Evolutionary conservation across 2,797 vertebrate genomes (phyloP).

Genomic region (Heliangelus exortis): DNA sequence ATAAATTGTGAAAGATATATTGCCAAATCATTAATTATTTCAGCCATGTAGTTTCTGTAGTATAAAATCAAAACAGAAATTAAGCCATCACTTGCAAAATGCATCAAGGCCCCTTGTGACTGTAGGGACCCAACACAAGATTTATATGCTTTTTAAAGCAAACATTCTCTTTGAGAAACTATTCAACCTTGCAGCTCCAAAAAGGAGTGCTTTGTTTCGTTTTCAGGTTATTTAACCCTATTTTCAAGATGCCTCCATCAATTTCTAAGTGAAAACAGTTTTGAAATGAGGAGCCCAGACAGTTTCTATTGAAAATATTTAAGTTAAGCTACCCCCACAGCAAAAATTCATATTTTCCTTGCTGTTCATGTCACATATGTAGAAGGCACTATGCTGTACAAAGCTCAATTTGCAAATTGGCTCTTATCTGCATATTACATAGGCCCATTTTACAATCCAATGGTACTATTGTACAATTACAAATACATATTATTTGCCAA

Average conservation of each 20-base stretch:
- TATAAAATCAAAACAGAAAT: constrained; percentile 60
- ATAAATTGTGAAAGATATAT: constrained; percentile 45
- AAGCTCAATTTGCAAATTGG: neutral
- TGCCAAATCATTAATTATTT: constrained; percentile 37
- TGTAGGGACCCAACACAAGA: neutral
- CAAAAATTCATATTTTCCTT: neutral
- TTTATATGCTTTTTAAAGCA: constrained; percentile 37
- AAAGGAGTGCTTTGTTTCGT: constrained; percentile 44
- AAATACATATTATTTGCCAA: neutral
- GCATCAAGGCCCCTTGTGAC: constrained; percentile 19
- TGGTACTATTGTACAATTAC: too few species aligned
- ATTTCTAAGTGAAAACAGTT: constrained; percentile 17
- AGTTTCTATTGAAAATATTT: neutral
- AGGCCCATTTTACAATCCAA: neutral
- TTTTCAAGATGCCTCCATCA: constrained; percentile 2
- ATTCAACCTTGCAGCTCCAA: constrained; percentile 3
- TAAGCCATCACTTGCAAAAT: constrained; percentile 38
- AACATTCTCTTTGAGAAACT: constrained; percentile 6
- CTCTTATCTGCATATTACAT: neutral
- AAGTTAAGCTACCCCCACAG: neutral
- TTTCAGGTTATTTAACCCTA: constrained; percentile 12
- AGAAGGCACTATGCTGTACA: neutral
- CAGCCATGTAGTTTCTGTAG: constrained; percentile 20
- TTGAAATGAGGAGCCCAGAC: neutral
- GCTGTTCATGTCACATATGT: neutral